Evolutionary conservation across 2,113 vertebrate genomes (phyloP).

Genomic region (Nicator chloris): DNA sequence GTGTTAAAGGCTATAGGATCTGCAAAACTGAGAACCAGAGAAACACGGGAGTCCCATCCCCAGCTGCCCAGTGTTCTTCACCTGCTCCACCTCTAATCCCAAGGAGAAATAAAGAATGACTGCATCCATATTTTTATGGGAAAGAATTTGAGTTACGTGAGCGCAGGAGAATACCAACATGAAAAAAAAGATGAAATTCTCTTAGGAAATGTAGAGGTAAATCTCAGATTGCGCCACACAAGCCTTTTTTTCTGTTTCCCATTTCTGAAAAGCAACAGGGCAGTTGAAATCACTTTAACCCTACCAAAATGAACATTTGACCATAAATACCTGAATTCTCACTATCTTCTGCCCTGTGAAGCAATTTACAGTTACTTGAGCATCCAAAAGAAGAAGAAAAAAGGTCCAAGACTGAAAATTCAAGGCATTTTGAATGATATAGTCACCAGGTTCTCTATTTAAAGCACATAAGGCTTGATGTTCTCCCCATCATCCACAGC

Average conservation of each 20-base stretch:
- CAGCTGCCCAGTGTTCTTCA: background rate
- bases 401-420: background rate
- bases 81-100: background rate
- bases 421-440: background rate
- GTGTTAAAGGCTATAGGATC: background rate
- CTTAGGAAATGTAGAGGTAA: background rate
- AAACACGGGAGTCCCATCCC: background rate
- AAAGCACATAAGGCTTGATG: background rate
- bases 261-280: background rate
- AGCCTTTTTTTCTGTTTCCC: background rate
- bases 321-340: background rate
- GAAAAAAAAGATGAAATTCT: background rate
- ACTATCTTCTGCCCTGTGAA: background rate
- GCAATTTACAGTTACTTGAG: background rate
- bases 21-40: background rate
- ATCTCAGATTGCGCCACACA: background rate
- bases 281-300: background rate
- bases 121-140: background rate
- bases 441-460: background rate
- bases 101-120: background rate
- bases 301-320: background rate
- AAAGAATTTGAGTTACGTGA: background rate
- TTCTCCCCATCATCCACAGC: background rate
- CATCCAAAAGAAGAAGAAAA: background rate
- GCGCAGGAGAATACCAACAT: fast-evolving